These are phyloP conservation scores for Macrotus californicus DNA, from an alignment of 2,113 vertebrate genomes.

Conservation along the genomic window DNA sequence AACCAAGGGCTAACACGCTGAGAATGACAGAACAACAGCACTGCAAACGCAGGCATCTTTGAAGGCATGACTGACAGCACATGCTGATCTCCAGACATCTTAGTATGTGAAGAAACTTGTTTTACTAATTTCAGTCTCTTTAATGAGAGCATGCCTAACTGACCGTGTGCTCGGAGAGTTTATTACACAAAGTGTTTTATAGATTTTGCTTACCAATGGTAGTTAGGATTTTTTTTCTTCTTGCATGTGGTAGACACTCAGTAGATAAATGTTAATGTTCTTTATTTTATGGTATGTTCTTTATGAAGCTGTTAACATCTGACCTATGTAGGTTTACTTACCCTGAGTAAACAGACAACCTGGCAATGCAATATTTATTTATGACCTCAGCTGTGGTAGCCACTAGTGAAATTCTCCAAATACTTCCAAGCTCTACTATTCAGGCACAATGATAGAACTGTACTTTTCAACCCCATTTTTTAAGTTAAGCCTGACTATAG, in stretches of 20 bases:
- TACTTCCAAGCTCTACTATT: not conserved
- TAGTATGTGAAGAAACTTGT: not conserved
- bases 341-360: not conserved
- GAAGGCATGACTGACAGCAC: not conserved
- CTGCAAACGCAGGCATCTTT: not conserved
- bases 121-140: not conserved
- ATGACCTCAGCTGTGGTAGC: not conserved
- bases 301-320: not conserved
- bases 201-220: not conserved
- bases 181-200: not conserved
- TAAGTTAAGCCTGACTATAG: not conserved
- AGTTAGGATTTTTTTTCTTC: not conserved
- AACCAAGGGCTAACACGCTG: not conserved
- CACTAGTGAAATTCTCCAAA: not conserved
- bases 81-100: not conserved
- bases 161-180: not conserved
- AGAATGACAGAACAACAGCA: not conserved
- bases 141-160: not conserved
- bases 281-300: not conserved
- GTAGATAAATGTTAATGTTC: not conserved
- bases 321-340: not conserved
- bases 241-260: not conserved
- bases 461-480: not conserved
- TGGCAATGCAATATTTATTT: not conserved
- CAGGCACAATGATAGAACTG: not conserved